A percentile compares a stretch with the other conserved stretches of the same genome.
Conservation (phyloP, 2,888 invertebrate species). For the Tipula unca region DNA sequence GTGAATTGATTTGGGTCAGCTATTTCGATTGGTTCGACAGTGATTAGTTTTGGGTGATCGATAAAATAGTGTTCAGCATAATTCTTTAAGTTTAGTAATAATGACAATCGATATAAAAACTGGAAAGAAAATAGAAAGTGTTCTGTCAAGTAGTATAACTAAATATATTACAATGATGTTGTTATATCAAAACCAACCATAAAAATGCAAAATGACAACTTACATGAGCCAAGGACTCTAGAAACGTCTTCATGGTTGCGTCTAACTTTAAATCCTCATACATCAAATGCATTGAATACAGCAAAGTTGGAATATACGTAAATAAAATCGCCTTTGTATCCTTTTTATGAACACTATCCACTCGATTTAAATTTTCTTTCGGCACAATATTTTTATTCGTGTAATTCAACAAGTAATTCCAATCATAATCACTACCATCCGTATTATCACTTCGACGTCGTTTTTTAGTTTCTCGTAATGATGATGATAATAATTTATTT, state of each 20-base stretch:
- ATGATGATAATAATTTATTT: constrained; percentile 27
- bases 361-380: constrained; percentile 17
- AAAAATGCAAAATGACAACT: background rate
- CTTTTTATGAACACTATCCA: background rate
- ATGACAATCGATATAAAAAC: constrained; percentile 66
- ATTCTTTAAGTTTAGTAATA: constrained; percentile 60
- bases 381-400: constrained; percentile 27
- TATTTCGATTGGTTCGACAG: constrained; percentile 24
- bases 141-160: background rate
- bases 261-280: constrained; percentile 89
- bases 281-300: constrained; percentile 75
- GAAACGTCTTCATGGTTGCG: constrained; percentile 55
- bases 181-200: too few relatives aligned
- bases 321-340: constrained; percentile 57
- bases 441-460: constrained; percentile 60
- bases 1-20: background rate
- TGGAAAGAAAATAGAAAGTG: constrained; percentile 26
- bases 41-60: constrained; percentile 65
- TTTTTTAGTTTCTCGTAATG: constrained; percentile 58
- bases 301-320: constrained; percentile 60
- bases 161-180: background rate
- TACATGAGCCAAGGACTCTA: constrained; percentile 55
- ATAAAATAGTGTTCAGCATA: constrained; percentile 77
- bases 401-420: constrained; percentile 55
- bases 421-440: constrained; percentile 71